phyloP scores from a whole-genome alignment of 2,113 vertebrate species.

The Neodontobutis hainanensis region DNA sequence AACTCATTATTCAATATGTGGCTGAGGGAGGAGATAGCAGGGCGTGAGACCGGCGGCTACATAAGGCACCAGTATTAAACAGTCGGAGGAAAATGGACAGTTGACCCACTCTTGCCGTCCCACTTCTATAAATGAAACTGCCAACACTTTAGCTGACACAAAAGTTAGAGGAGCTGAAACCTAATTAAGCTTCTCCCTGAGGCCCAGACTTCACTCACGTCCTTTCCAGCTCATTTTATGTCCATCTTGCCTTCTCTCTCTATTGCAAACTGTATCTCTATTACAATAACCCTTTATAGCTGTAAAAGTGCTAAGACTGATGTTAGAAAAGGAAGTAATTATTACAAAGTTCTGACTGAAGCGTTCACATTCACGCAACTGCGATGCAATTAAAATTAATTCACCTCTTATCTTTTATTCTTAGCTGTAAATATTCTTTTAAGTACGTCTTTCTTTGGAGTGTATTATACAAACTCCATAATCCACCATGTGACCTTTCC shows the following conservation, averaged over 20 bases:
- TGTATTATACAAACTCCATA: background rate
- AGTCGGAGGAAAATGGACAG: constrained; percentile 32
- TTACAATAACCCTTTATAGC: constrained; percentile 24
- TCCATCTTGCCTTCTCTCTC: background rate
- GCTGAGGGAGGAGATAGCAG: background rate
- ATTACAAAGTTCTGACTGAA: constrained; percentile 9
- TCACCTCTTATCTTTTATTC: constrained; percentile 6
- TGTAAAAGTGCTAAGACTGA: constrained; percentile 12
- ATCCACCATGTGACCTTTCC: background rate
- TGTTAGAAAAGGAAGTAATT: constrained; percentile 8
- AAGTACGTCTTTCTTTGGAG: background rate
- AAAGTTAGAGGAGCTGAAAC: constrained; percentile 40
- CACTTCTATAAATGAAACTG: constrained; percentile 38
- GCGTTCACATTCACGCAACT: background rate
- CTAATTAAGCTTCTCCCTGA: constrained; percentile 45
- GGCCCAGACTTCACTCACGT: constrained; percentile 21
- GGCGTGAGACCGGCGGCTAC: background rate
- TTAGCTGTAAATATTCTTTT: constrained; percentile 2
- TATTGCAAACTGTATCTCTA: constrained; percentile 3
- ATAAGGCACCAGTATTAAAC: constrained; percentile 8
- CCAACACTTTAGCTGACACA: constrained; percentile 21
- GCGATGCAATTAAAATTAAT: constrained; percentile 7
- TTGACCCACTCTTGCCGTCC: constrained; percentile 35
- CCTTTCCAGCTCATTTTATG: constrained; percentile 31
- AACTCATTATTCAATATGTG: constrained; percentile 31